Evolutionary conservation across 1,140 invertebrate species (phyloP).

Genomic region (Heliconius nattereri): DNA sequence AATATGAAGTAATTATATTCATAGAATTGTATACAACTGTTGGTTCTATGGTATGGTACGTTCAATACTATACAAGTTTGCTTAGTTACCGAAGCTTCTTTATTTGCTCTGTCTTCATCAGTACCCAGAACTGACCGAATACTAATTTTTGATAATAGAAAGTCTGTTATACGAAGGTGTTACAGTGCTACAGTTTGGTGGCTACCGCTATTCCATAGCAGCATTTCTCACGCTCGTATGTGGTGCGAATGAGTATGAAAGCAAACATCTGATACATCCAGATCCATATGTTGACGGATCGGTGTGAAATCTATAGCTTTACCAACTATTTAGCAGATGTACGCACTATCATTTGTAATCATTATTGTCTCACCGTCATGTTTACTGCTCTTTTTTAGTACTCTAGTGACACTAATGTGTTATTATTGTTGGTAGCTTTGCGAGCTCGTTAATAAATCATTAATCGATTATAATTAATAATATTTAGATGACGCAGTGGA

Average conservation of each 20-base stretch:
- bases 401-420: slow-evolving; percentile 22
- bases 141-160: slow-evolving; percentile 69
- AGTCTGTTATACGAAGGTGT: slow-evolving; percentile 64
- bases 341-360: slow-evolving; percentile 79
- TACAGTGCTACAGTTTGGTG: slow-evolving; percentile 66
- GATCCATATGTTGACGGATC: slow-evolving; percentile 80
- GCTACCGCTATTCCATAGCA: slow-evolving; percentile 69
- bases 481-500: neutral
- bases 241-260: slow-evolving; percentile 77
- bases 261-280: slow-evolving; percentile 78
- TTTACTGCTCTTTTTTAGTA: slow-evolving; percentile 55
- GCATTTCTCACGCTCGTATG: slow-evolving; percentile 75
- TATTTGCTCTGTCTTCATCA: slow-evolving; percentile 47
- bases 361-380: slow-evolving; percentile 78
- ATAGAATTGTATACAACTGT: slow-evolving; percentile 17
- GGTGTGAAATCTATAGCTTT: slow-evolving; percentile 81
- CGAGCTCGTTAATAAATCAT: neutral
- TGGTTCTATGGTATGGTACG: neutral
- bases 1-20: slow-evolving; percentile 13
- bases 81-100: slow-evolving; percentile 29
- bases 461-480: neutral
- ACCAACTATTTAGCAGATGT: slow-evolving; percentile 78
- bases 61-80: slow-evolving; percentile 23
- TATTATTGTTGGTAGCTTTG: slow-evolving; percentile 23
- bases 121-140: slow-evolving; percentile 66